Base-by-base conservation (phyloP, 2,797 vertebrate genomes). In the Pelochelys cantorii region DNA sequence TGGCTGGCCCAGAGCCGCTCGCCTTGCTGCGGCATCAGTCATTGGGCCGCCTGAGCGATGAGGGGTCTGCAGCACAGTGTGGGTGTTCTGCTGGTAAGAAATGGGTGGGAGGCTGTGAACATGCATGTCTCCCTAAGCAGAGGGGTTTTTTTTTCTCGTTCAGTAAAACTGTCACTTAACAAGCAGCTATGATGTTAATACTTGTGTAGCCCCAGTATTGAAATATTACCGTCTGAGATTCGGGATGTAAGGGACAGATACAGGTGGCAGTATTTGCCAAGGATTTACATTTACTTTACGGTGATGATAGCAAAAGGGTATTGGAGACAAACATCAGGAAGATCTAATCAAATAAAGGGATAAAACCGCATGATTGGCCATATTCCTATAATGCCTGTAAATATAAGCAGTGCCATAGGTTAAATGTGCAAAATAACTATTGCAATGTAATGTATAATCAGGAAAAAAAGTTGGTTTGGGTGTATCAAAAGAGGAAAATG, bases 381-480 rank as follows among this genome's bases (percentile, higher is more conserved):
- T 34, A 68, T 68, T 34, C 3, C n/a, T 34, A 2, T 15, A 48
- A 5, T 53, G 0, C 2, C 56, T 12, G 0, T 18, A 3, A 3
- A 27, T 27, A 3, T 4, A 17, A 13, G 3, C 25, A 8, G 0
- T 3, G 7, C 1, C 0, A 5, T 53, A 10, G 34, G 1, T 25
- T 83, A 31, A 48, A 12, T 5, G 25, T 84, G 81, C 77, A 2
- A 65, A 53, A 42, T 53, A 9, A 59, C n/a, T 2, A 37, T 22
- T 11, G 52, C 15, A 13, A 8, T 80, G n/a, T 54, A 53, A 78
- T 82, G 7, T 23, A n/a, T 1, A 23, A 53, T 31, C n/a, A n/a
- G n/a, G n/a, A n/a, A n/a, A n/a, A n/a, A n/a, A 22, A 31, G 1
- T 0, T 2, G 42, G 17, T 4, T 79, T 85, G 0, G 55, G 0